Base-by-base conservation (phyloP, 1,140 invertebrate genomes). In the Choristoneura fumiferana region DNA sequence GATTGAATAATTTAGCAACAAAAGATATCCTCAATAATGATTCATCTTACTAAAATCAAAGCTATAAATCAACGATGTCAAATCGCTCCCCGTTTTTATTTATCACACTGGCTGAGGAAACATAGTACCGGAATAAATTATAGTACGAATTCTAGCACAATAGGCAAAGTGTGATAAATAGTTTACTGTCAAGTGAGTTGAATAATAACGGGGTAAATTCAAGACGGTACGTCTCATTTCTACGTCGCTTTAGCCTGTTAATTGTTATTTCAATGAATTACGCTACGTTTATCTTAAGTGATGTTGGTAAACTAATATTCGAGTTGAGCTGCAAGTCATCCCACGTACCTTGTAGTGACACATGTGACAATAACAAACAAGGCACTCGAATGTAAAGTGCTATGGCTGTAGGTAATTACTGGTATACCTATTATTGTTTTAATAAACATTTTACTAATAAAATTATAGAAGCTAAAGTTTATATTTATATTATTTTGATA, bases 181-280 rank as follows among this genome's bases (percentile, higher is more conserved):
- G 22, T 49, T 29, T 49, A 29, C 18, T 22, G 43, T 49, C 43
- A 18, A 49, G 43, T 8, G n/a, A 49, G 43, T 33, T 49, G 43
- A 49, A 29, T 49, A 49, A 49, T 49, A 49, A 49, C 43, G 43
- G 18, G 43, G 43, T 49, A 49, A 49, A 49, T 49, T 49, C 43
- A 18, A 49, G 12, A 49, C 43, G 22, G 22, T 29, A 29, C 22
- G 43, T 49, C 18, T 29, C 43, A 49, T 49, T 49, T 49, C 18
- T 29, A 12, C 37, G 37, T 39, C 4, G 10, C 37, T 39, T 13
- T 5, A 39, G n/a, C 4, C 37, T 39, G n/a, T 29, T 49, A 49
- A 49, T 49, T 49, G 43, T 49, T 18, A 12, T 17, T 33, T 12
- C 43, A 49, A 29, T 49, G 43, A 18, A 29, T 49, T 49, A 49